These are phyloP conservation scores for Cheilosia scutellata DNA, from an alignment of 2,888 invertebrate genomes.

Conservation along the genomic window DNA sequence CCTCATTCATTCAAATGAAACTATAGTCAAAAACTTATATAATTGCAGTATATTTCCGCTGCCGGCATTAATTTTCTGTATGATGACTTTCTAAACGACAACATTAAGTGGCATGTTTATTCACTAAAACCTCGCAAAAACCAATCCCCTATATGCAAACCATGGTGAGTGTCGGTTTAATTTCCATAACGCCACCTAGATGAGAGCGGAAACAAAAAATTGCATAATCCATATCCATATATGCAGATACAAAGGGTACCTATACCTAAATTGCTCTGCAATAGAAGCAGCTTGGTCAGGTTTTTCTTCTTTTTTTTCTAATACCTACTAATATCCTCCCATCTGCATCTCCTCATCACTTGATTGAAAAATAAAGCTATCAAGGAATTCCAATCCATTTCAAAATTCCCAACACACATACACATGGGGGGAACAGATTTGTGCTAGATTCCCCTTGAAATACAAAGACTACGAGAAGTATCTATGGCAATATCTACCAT, in stretches of 20 bases:
- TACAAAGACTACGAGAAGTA: background rate
- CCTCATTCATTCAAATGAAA: conserved; percentile 25
- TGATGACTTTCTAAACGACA: conserved; percentile 47
- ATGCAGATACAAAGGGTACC: conserved; percentile 28
- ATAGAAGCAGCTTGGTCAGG: conserved; percentile 16
- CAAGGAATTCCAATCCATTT: conserved; percentile 38
- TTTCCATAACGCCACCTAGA: conserved; percentile 40
- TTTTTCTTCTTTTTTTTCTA: conserved; percentile 8
- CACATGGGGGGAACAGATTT: background rate
- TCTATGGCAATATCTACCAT: conserved; percentile 25
- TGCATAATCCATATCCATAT: conserved; percentile 48
- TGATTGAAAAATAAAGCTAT: conserved; percentile 30
- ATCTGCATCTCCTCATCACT: conserved; percentile 14
- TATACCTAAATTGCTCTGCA: conserved; percentile 1
- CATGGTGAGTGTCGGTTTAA: conserved; percentile 8
- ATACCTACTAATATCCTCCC: conserved; percentile 23
- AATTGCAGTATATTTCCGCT: conserved; percentile 2
- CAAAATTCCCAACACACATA: conserved; percentile 3
- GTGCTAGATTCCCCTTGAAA: conserved; percentile 42
- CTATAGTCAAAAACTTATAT: conserved; percentile 14
- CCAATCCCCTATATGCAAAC: conserved; percentile 20
- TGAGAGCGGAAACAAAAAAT: conserved; percentile 4
- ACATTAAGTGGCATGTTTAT: background rate
- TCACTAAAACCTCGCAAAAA: conserved; percentile 39
- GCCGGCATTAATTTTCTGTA: conserved; percentile 1